Percentiles rank a stretch among this genome's conserved stretches.
Evolutionary conservation across 2,113 vertebrate species (phyloP).

Genomic region (Cyanoderma ruficeps): DNA sequence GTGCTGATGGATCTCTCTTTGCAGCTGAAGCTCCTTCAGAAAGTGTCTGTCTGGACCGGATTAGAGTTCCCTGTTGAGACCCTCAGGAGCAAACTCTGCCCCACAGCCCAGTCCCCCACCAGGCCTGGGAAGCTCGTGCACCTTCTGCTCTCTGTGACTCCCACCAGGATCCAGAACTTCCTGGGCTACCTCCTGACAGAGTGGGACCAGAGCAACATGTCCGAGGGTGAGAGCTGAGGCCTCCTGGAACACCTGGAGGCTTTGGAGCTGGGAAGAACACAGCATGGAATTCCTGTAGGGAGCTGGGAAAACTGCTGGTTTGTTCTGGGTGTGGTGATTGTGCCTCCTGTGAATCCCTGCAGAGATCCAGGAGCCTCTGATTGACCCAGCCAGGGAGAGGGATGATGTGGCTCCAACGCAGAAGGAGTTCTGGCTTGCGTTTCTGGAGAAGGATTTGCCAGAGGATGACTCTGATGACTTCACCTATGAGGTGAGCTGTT

Average conservation of each 20-base stretch:
- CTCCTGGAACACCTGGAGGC: not conserved
- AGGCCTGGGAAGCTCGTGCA: conserved; percentile 38
- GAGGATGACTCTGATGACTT: conserved; percentile 67
- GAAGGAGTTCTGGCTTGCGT: conserved; percentile 74
- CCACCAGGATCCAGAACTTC: conserved; percentile 63
- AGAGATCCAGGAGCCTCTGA: conserved; percentile 74
- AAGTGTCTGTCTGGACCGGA: not conserved
- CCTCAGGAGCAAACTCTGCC: not conserved
- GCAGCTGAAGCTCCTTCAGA: conserved; percentile 50
- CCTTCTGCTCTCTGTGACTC: conserved; percentile 72
- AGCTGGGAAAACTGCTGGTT: accelerated
- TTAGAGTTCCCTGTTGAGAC: not conserved
- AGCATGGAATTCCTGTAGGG: accelerated
- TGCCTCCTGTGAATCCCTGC: not conserved
- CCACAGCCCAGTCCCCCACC: not conserved
- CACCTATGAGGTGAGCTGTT: conserved; percentile 44
- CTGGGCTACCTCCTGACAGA: conserved; percentile 71
- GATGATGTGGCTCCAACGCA: conserved; percentile 78
- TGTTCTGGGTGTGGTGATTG: not conserved
- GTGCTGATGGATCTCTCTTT: not conserved
- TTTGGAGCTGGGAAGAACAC: not conserved
- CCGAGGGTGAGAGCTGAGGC: conserved; percentile 71
- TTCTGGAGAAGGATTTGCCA: conserved; percentile 66
- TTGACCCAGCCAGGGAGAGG: conserved; percentile 74
- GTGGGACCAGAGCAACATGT: conserved; percentile 58